Conservation (phyloP, 2,888 invertebrate genomes). For the Spisula subtruncata region DNA sequence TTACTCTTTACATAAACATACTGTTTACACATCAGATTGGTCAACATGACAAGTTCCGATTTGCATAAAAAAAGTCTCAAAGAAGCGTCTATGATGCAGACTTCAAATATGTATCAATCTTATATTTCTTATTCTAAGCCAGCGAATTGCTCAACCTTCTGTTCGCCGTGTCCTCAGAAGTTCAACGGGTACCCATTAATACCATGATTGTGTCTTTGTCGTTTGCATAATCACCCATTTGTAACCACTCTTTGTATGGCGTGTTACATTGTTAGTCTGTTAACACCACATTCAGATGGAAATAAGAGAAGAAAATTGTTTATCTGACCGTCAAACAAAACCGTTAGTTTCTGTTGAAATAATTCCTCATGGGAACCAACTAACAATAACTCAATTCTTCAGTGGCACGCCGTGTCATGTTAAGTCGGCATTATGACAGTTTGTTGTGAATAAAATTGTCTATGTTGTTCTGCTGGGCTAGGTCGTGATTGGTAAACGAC, state of each 20-base stretch:
- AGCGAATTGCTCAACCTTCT: no score
- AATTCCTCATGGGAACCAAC: background rate
- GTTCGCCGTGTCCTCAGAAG: no score
- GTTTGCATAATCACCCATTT: background rate
- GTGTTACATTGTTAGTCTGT: background rate
- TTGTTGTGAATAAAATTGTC: no score
- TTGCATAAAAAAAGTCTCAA: no score
- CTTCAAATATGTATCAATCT: no score
- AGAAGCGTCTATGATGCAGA: no score
- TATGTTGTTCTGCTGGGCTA: background rate
- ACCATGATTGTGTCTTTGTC: background rate
- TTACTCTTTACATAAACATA: no score
- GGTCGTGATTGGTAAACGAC: background rate
- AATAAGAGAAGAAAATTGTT: background rate
- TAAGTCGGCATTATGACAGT: background rate
- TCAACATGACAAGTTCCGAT: no score
- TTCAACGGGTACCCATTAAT: no score
- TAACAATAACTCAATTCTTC: background rate
- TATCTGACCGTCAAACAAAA: background rate
- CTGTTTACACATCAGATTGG: no score
- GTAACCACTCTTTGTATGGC: background rate
- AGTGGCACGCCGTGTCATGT: background rate
- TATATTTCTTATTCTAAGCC: no score
- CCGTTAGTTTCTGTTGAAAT: background rate
- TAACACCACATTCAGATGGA: background rate